Evolutionary conservation across 1,140 invertebrate genomes (phyloP).

Genomic region (Drosophila nannoptera): DNA sequence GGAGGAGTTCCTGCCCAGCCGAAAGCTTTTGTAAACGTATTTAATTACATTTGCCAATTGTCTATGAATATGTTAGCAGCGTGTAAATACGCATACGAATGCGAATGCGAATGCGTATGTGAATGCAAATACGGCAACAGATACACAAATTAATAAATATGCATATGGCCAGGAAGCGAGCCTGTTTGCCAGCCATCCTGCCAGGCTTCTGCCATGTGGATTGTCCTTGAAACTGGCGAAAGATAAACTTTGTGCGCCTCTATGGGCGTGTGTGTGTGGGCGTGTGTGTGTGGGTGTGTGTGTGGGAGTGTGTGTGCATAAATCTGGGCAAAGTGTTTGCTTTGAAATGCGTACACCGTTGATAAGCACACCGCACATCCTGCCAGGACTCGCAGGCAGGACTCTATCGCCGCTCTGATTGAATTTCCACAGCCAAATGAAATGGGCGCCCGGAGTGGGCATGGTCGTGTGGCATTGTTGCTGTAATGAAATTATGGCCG

Average conservation of each 20-base stretch:
- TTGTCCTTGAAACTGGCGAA: conserved; percentile 67
- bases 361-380: conserved; percentile 53
- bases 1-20: not conserved
- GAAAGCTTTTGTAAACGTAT: conserved; percentile 70
- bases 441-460: not conserved
- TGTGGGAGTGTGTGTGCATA: conserved; percentile 41
- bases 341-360: conserved; percentile 74
- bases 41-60: conserved; percentile 78
- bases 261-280: no score
- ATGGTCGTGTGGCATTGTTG: conserved; percentile 27
- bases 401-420: conserved; percentile 46
- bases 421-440: conserved; percentile 56
- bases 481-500: conserved; percentile 66
- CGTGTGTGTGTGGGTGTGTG: conserved; percentile 22
- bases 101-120: conserved; percentile 26
- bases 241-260: conserved; percentile 69
- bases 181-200: conserved; percentile 8
- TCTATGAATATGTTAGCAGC: conserved; percentile 77
- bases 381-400: not conserved
- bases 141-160: conserved; percentile 75
- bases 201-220: conserved; percentile 29
- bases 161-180: conserved; percentile 34
- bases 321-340: conserved; percentile 72
- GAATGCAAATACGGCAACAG: conserved; percentile 12
- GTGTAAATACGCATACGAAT: conserved; percentile 66